Evolutionary conservation across 2,888 invertebrate genomes (phyloP).

Genomic region (Leptinotarsa juncta): DNA sequence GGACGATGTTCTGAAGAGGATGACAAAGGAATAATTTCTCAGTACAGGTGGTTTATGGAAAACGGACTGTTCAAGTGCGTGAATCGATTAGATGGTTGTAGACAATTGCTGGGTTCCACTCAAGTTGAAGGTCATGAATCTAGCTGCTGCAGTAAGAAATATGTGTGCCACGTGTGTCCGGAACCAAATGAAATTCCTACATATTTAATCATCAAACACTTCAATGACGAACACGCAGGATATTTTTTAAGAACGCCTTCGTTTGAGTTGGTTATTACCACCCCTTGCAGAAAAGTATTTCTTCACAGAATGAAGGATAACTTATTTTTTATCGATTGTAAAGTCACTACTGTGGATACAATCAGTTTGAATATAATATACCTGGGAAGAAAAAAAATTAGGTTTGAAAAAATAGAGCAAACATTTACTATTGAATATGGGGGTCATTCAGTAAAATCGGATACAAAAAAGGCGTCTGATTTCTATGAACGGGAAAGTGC

Average conservation of each 20-base stretch:
- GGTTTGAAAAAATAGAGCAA: neutral
- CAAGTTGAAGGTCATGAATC: neutral
- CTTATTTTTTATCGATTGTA: neutral
- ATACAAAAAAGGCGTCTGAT: neutral
- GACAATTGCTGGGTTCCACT: neutral
- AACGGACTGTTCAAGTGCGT: constrained; percentile 19
- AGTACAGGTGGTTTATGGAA: constrained; percentile 28
- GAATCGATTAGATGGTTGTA: neutral
- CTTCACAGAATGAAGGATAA: neutral
- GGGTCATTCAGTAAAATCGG: neutral
- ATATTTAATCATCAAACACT: constrained; percentile 5
- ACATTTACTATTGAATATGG: neutral
- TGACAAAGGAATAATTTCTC: constrained; percentile 31
- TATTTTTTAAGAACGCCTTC: neutral
- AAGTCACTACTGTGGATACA: neutral
- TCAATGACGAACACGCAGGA: neutral
- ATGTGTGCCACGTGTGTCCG: neutral
- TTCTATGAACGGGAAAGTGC: neutral
- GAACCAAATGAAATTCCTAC: neutral
- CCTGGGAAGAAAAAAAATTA: neutral
- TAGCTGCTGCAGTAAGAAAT: neutral
- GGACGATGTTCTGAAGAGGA: constrained; percentile 22
- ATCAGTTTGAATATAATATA: neutral
- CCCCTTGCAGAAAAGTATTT: neutral
- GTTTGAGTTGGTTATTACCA: neutral